Conservation (phyloP, 2,888 invertebrate species). For the Geotrupes spiniger region DNA sequence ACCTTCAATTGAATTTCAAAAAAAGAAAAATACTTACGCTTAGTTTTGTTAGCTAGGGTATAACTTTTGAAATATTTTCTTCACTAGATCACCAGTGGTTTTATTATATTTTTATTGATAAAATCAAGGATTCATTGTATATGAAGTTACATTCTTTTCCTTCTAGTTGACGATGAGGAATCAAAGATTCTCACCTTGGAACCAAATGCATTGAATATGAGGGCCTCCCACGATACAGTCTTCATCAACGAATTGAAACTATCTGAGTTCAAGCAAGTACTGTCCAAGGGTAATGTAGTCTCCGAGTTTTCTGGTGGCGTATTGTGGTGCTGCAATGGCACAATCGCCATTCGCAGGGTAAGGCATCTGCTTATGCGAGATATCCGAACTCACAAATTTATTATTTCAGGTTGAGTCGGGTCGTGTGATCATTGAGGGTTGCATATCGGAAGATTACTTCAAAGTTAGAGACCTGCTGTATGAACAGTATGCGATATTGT, state of each 20-base stretch:
- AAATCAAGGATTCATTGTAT: too few relatives aligned
- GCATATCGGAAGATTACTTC: slow-evolving; percentile 92
- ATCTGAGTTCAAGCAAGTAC: slow-evolving; percentile 83
- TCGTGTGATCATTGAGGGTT: slow-evolving; percentile 89
- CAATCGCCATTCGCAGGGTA: slow-evolving; percentile 83
- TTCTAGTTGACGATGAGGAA: slow-evolving; percentile 52
- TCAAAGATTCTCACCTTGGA: slow-evolving; percentile 69
- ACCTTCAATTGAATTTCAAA: too few relatives aligned
- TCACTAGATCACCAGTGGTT: too few relatives aligned
- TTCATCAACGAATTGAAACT: slow-evolving; percentile 92
- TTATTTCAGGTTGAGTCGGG: slow-evolving; percentile 82
- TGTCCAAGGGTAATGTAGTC: slow-evolving; percentile 69
- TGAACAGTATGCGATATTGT: slow-evolving; percentile 95
- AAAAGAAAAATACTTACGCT: too few relatives aligned
- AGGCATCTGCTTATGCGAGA: slow-evolving; percentile 31
- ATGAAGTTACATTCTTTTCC: slow-evolving; percentile 5
- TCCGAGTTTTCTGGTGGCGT: slow-evolving; percentile 91
- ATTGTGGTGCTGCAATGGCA: slow-evolving; percentile 89
- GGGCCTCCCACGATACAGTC: slow-evolving; percentile 74
- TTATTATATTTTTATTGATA: too few relatives aligned
- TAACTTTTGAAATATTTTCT: too few relatives aligned
- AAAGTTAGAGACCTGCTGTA: slow-evolving; percentile 89
- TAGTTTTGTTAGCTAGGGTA: neutral
- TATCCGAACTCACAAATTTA: slow-evolving; percentile 16
- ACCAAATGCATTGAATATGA: slow-evolving; percentile 56